These are phyloP conservation scores for Labia minor DNA, from an alignment of 2,888 invertebrate species.

Conservation along the genomic window DNA sequence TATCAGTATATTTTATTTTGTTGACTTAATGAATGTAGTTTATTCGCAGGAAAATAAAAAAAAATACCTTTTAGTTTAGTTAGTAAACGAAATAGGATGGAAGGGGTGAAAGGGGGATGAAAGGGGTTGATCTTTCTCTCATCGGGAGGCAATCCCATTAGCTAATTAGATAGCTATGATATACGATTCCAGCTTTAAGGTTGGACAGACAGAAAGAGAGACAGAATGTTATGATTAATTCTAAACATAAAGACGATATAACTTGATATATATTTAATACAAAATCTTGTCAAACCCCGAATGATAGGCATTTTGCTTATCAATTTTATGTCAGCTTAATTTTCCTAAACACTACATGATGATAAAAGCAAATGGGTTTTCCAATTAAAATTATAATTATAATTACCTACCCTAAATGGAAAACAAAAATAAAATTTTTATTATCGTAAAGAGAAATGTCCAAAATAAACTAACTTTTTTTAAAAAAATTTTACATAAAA, in stretches of 20 bases:
- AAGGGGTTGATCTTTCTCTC: neutral
- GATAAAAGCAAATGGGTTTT: no score
- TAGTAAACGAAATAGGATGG: neutral
- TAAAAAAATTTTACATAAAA: no score
- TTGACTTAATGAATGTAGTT: neutral
- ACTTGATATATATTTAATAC: no score
- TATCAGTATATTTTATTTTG: neutral
- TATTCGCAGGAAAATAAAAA: constrained; percentile 2
- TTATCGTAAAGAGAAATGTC: no score
- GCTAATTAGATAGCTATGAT: constrained; percentile 13
- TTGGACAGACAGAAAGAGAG: neutral
- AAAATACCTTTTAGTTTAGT: neutral
- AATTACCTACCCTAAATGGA: no score
- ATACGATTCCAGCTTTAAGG: neutral
- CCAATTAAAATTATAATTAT: no score
- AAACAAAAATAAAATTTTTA: no score
- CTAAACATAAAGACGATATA: neutral
- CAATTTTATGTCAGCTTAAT: no score
- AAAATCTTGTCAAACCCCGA: neutral
- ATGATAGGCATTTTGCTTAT: no score
- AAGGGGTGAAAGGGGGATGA: neutral
- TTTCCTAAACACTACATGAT: no score
- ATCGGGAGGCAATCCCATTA: neutral
- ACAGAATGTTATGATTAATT: neutral
- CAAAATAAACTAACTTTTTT: no score